Evolutionary conservation across 2,113 vertebrate genomes (phyloP).

Genomic region (Oryctolagus cuniculus): DNA sequence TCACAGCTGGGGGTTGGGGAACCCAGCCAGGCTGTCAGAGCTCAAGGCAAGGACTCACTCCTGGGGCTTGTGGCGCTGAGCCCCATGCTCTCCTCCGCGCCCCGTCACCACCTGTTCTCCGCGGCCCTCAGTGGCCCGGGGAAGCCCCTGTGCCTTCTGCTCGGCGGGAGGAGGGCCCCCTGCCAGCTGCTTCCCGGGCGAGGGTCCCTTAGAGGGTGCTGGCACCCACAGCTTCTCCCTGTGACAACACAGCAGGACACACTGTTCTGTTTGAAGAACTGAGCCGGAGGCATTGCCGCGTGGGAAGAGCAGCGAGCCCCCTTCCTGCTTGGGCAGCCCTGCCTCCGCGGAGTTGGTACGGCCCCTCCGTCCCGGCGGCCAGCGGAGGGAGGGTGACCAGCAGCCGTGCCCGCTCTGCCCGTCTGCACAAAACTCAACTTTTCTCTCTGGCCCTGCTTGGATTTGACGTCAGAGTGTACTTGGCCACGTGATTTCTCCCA

Average conservation of each 20-base stretch:
- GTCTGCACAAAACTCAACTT: not conserved
- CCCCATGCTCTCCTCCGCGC: not conserved
- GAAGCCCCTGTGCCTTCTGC: not conserved
- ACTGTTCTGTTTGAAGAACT: not conserved
- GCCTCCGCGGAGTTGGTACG: not conserved
- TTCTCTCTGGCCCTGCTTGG: not conserved
- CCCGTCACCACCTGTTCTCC: not conserved
- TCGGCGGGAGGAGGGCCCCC: not conserved
- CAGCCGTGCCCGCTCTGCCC: not conserved
- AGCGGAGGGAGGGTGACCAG: not conserved
- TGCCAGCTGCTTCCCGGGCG: not conserved
- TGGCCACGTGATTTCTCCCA: not conserved
- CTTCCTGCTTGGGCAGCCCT: not conserved
- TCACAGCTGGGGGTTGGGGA: not conserved
- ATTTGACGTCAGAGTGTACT: not conserved
- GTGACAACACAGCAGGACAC: not conserved
- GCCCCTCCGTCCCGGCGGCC: not conserved
- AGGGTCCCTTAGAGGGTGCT: not conserved
- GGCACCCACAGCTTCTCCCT: not conserved
- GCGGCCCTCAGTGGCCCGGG: not conserved
- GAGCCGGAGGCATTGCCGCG: not conserved
- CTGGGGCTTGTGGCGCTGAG: not conserved
- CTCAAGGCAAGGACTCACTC: not conserved
- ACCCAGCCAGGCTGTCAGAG: constrained; percentile 5
- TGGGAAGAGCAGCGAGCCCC: not conserved